Conservation (phyloP, 2,797 vertebrate species). For the Pachyuromys duprasi region DNA sequence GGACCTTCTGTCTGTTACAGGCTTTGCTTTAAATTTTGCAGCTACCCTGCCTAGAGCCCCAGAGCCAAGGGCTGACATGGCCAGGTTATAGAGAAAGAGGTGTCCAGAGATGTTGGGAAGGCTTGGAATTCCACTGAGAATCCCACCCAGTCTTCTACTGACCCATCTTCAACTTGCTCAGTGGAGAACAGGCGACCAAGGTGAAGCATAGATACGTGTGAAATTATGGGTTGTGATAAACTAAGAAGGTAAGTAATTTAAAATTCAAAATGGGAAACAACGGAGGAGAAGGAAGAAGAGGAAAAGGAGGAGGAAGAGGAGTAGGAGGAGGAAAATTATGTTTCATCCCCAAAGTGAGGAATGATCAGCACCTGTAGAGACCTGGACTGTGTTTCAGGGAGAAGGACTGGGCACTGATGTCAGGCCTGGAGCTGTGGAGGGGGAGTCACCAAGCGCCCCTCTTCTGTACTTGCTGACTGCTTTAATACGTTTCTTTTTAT, state of each 20-base stretch:
- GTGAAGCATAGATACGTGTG: not conserved
- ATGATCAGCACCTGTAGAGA: not conserved
- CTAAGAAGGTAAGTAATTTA: not conserved
- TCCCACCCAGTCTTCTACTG: not conserved
- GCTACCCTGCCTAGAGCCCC: not conserved
- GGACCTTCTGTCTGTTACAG: not conserved
- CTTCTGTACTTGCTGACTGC: not conserved
- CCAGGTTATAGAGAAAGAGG: not conserved
- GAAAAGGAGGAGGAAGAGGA: not conserved
- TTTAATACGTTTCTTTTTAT: not conserved
- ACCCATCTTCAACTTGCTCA: not conserved
- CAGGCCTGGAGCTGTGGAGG: not conserved
- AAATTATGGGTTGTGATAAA: not conserved
- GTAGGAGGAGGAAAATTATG: not conserved
- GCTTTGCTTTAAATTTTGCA: constrained; percentile 4
- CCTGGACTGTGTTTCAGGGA: not conserved
- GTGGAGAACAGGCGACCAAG: not conserved
- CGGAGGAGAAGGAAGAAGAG: not conserved
- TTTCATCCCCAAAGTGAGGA: not conserved
- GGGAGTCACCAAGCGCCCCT: not conserved
- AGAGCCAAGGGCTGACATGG: not conserved
- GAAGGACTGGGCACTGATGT: not conserved
- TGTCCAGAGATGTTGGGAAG: not conserved
- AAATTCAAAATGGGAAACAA: not conserved
- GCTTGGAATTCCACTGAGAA: not conserved